phyloP scores from a whole-genome alignment of 2,888 invertebrate genomes.

The Plagiodera versicolora region DNA sequence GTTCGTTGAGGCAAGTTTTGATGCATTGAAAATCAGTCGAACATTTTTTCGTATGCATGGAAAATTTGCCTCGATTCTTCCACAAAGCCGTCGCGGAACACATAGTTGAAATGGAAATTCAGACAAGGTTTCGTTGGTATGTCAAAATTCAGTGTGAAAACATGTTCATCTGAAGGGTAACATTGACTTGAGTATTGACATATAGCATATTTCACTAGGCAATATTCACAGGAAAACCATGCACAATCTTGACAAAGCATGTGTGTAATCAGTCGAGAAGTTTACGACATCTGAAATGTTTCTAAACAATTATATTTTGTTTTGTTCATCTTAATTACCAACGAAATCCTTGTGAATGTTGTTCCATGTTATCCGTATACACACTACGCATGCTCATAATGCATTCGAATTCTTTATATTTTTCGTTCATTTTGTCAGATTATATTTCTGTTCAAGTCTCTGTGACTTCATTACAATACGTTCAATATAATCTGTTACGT shows the following conservation, averaged over 20 bases:
- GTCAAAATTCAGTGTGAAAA: background rate
- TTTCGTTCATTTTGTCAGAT: slow-evolving; percentile 21
- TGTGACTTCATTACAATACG: slow-evolving; percentile 55
- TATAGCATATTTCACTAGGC: background rate
- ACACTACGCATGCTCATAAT: slow-evolving; percentile 49
- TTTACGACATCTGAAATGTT: background rate
- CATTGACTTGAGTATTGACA: background rate
- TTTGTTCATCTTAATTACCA: background rate
- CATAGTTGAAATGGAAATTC: background rate
- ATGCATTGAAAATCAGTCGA: too few species aligned
- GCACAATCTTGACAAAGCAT: background rate
- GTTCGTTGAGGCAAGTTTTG: background rate
- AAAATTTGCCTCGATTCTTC: too few species aligned
- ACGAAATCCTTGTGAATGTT: background rate
- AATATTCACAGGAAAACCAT: background rate
- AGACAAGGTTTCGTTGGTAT: background rate
- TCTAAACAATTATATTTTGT: background rate
- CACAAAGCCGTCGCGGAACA: background rate
- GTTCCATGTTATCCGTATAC: slow-evolving; percentile 21
- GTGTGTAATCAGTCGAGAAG: background rate
- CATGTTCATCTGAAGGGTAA: too few species aligned
- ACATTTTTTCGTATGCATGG: too few species aligned
- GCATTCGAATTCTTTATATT: slow-evolving; percentile 33
- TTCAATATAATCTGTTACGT: too few species aligned
- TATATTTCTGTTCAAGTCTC: slow-evolving; percentile 46